Conservation (phyloP, 1,140 invertebrate genomes). For the Anastrepha obliqua region DNA sequence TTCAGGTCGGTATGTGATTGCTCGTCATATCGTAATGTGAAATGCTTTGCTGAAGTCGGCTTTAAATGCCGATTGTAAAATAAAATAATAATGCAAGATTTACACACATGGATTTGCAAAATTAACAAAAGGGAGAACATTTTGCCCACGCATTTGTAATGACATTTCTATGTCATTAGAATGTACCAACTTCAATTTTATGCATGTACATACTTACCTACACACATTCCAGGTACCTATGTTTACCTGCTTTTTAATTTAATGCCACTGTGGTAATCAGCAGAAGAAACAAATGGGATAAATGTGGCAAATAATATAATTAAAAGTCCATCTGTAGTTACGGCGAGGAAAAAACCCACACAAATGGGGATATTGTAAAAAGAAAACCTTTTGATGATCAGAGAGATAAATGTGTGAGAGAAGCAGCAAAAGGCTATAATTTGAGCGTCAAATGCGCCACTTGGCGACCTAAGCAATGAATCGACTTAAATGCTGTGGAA, state of each 20-base stretch:
- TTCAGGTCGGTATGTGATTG: too few relatives aligned
- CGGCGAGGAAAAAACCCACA: background rate
- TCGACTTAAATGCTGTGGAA: too few relatives aligned
- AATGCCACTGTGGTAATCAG: conserved; percentile 33
- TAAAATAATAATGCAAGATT: too few relatives aligned
- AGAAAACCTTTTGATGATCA: conserved; percentile 19
- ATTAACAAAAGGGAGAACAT: too few relatives aligned
- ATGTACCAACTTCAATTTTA: background rate
- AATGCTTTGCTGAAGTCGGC: too few relatives aligned
- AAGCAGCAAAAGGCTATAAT: conserved; percentile 48
- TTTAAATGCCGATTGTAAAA: too few relatives aligned
- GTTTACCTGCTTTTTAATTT: background rate
- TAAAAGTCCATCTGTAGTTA: conserved; percentile 37
- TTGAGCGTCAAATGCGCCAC: conserved; percentile 47
- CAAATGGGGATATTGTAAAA: background rate
- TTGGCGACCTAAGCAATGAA: conserved; percentile 21
- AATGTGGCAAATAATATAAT: conserved; percentile 48
- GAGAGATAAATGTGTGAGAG: conserved; percentile 34
- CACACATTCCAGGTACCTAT: background rate
- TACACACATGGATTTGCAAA: too few relatives aligned
- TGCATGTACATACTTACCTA: background rate
- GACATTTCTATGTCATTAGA: too few relatives aligned
- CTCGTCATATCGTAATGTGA: too few relatives aligned
- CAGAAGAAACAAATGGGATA: conserved; percentile 44
- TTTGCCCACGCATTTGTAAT: too few relatives aligned